These are phyloP conservation scores for Choloepus hoffmanni DNA, from an alignment of 2,113 vertebrate genomes.

Conservation along the genomic window DNA sequence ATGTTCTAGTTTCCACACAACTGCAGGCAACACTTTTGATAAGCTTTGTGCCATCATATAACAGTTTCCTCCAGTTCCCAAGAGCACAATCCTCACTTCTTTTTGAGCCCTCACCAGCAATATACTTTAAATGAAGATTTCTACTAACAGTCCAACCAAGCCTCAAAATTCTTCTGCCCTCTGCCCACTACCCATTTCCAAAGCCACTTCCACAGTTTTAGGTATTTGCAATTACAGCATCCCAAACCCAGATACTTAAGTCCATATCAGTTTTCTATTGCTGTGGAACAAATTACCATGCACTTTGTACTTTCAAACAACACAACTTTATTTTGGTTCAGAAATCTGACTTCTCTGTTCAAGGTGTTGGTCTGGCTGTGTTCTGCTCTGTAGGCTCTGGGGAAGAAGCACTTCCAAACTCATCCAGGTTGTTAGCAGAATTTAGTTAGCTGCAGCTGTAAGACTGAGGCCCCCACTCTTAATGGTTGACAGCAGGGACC, in stretches of 20 bases:
- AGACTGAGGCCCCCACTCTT: not conserved
- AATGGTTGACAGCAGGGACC: not conserved
- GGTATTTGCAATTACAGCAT: not conserved
- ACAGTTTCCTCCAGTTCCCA: not conserved
- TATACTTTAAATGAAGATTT: not conserved
- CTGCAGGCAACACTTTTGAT: not conserved
- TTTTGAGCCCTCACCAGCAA: not conserved
- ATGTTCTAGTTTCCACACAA: not conserved
- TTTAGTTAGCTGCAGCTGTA: not conserved
- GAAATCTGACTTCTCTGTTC: not conserved
- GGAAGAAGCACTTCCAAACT: not conserved
- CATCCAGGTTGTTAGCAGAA: not conserved
- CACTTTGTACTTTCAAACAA: not conserved
- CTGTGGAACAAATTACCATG: not conserved
- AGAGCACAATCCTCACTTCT: not conserved
- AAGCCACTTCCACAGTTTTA: not conserved
- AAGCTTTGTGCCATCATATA: not conserved
- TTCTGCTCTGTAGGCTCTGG: not conserved
- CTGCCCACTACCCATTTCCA: not conserved
- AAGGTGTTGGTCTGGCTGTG: not conserved
- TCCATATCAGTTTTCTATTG: not conserved
- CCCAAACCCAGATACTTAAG: not conserved
- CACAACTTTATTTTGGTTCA: not conserved
- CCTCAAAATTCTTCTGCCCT: slow-evolving; percentile 9
- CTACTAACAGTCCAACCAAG: not conserved